A percentile compares a stretch with the other conserved stretches of the same genome.
phyloP scores from a whole-genome alignment of 2,797 vertebrate species.

The Distichodus sexfasciatus region DNA sequence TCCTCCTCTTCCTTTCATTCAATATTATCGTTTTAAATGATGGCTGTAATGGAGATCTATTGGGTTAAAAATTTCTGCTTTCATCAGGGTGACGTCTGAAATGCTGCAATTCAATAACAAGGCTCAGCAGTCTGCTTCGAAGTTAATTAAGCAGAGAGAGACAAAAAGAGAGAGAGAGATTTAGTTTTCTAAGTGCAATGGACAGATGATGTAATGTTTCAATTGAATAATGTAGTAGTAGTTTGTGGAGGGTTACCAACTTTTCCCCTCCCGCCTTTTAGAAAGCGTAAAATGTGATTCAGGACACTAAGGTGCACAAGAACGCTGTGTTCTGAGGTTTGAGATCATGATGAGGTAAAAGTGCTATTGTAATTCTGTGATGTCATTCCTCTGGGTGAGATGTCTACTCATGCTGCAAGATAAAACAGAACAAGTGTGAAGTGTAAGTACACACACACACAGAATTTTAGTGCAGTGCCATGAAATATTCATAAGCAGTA shows the following conservation, averaged over 20 bases:
- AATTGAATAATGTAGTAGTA: conserved; percentile 13
- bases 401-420: neutral
- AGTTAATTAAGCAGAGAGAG: neutral
- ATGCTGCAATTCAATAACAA: neutral
- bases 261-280: neutral
- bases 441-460: neutral
- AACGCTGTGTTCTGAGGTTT: neutral
- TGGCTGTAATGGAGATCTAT: neutral
- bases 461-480: neutral
- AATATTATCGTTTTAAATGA: neutral
- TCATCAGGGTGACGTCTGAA: conserved; percentile 8
- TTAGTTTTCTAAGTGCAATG: too few relatives aligned
- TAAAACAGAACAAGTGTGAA: neutral
- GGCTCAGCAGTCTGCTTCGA: neutral
- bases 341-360: neutral
- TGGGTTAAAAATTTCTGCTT: conserved; percentile 1
- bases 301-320: neutral
- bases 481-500: conserved; percentile 18
- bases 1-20: neutral
- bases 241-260: neutral
- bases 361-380: neutral
- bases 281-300: too few relatives aligned
- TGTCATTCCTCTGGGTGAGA: neutral
- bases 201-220: conserved; percentile 18
- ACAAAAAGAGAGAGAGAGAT: conserved; percentile 9